Evolutionary conservation across 2,888 invertebrate genomes (phyloP).

Genomic region (Xanthostigma xanthostigma): DNA sequence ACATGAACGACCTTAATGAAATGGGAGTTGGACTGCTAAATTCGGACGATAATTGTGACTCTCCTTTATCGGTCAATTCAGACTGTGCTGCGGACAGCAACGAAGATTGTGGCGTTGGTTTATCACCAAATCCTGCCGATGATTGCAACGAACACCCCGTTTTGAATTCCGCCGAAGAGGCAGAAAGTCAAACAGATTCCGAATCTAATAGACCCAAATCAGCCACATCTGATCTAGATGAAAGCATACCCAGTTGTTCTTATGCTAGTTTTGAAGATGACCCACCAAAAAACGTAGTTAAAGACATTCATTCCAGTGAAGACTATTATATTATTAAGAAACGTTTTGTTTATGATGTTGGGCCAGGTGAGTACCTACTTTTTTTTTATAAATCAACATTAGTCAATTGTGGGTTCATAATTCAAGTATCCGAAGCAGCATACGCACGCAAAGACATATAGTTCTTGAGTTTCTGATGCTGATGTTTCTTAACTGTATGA

Average conservation of each 20-base stretch:
- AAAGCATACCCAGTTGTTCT: conserved; percentile 1
- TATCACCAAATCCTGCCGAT: not conserved
- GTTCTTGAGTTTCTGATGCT: too few relatives aligned
- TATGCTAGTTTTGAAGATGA: not conserved
- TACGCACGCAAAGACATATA: too few relatives aligned
- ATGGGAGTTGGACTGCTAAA: conserved; percentile 45
- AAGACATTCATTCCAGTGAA: not conserved
- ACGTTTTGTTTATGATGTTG: not conserved
- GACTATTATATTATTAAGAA: conserved; percentile 1
- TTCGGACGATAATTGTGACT: conserved; percentile 25
- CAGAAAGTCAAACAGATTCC: not conserved
- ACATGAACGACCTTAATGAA: conserved; percentile 36
- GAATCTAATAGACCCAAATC: not conserved
- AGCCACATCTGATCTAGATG: not conserved
- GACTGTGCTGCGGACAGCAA: conserved; percentile 18
- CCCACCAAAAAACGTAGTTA: not conserved
- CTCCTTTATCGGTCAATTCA: not conserved
- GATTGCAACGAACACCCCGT: not conserved
- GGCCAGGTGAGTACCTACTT: not conserved
- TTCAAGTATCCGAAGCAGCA: too few relatives aligned
- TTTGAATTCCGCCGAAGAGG: not conserved
- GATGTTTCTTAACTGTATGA: too few relatives aligned
- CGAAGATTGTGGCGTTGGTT: conserved; percentile 2
- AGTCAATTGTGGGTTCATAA: too few relatives aligned
- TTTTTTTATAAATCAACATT: too few relatives aligned